Base-by-base conservation (phyloP, 2,888 invertebrate genomes). In the Stegana nigrithorax region DNA sequence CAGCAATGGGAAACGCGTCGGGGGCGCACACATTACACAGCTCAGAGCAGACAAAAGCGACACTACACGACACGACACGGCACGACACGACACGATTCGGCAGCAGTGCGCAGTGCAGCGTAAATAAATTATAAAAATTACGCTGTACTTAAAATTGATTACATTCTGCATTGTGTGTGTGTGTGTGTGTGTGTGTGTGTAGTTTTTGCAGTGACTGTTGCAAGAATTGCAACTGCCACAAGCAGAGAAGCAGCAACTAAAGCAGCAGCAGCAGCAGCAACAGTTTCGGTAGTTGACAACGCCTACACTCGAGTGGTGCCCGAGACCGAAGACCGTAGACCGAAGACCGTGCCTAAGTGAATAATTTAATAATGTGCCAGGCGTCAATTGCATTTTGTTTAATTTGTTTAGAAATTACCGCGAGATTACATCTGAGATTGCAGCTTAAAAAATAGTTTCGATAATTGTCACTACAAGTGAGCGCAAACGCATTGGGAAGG, bases 81-180 rank as follows among this genome's bases (percentile, higher is more conserved):
- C n/a, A n/a, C n/a, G n/a, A n/a, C n/a, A n/a, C n/a, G n/a, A n/a
- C n/a, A n/a, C n/a, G n/a, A n/a, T n/a, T n/a, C n/a, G n/a, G n/a
- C n/a, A n/a, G n/a, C n/a, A n/a, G n/a, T n/a, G n/a, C n/a, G n/a
- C n/a, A 39, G 14, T 7, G 17, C n/a, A 47, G 5, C 12, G 23
- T 10, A 47, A 47, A 25, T 25, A 47, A 47, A 47, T 47, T 47
- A 47, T 47, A 47, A 47, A 47, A 47, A 47, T 47, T 47, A 25
- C 47, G n/a, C 10, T 47, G 12, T 23, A 47, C 10, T 47, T 47
- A 21, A n/a, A 47, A 47, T 23, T 47, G 47, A 47, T n/a, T 47
- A 21, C 39, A 14, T n/a, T 14, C n/a, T n/a, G n/a, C 39, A 39
- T 39, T 8, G 39, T 8, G n/a, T n/a, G n/a, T n/a, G n/a, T n/a